Evolutionary conservation across 2,888 invertebrate genomes (phyloP), one percentile per base, ranked within the genome.

Genomic region (Leptogaster cylindrica): DNA sequence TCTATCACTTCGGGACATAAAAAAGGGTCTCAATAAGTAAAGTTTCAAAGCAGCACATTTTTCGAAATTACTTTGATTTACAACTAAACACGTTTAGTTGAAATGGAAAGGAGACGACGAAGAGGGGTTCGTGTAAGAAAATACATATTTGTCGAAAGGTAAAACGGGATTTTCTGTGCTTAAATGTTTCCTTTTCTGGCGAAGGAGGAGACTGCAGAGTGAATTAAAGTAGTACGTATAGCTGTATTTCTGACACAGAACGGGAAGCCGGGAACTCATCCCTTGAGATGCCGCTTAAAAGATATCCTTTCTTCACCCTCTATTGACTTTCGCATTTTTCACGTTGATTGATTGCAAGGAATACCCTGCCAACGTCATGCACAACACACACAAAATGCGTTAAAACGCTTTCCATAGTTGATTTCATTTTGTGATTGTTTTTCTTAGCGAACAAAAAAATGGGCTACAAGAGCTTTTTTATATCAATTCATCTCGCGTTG

Each of bases 251-350:
- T 20, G 23, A 23, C 23, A 46, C 46, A 5, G 23, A 4, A n/a
- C 10, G 7, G 33, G n/a, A 33, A 52, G 12, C 16, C n/a, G 31
- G 33, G 33, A 52, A 52, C 10, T 31, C 14, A 52, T 16, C 33
- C 33, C 52, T 31, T 52, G 27, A 16, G 52, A 52, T n/a, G n/a
- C 27, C 31, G 52, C 33, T 33, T 52, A 50, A 50, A 46, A 50
- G 51, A n/a, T n/a, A n/a, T n/a, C n/a, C 51, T 16, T 23, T 51
- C 51, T 65, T 36, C 51, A 41, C 36, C 50, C 50, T 31, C 39
- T 39, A 64, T 64, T 67, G 67, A 67, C 63, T 67, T 67, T 67
- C 67, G 44, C 67, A 67, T 67, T 67, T 67, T 67, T 63, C 63
- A 67, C 39, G 63, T 67, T 67, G 67, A 67, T 67, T 67, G 67